Evolutionary conservation across 2,888 invertebrate genomes (phyloP), one percentile per base, ranked within the genome.

Genomic region (Synergus gifuensis): DNA sequence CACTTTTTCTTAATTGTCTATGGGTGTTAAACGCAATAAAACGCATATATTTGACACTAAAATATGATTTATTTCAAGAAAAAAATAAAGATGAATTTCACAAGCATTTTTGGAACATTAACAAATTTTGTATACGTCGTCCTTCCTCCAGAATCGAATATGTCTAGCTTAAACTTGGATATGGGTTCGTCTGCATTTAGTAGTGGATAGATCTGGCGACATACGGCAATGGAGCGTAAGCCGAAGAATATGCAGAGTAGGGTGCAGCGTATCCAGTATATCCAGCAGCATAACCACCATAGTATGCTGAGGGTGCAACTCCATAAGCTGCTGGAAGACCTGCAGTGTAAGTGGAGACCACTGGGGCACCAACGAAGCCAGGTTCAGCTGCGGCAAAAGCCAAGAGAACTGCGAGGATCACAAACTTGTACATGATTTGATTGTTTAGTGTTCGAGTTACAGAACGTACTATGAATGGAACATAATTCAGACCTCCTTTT

Each of bases 321-420:
- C 77, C 79, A 12, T 73, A 85, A 60, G 86, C 83, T 14, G 90
- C 77, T 36, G 90, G 86, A 12, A 91, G 90, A 4, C 80, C 78
- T 18, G 79, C 64, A 14, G 44, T 14, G 79, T 9, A 83, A 81
- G 46, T 89, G n/a, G 85, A 83, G n/a, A 81, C 77, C 82, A 92
- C 89, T 64, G 92, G 85, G 36, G 81, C 76, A 36, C 82, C 81
- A 22, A 81, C 83, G 60, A 86, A 84, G 82, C 18, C 84, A 28
- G 92, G 92, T 82, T 89, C 92, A 87, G 94, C 93, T n/a, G 93
- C 89, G 76, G 87, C 88, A 81, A 93, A 89, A 83, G 93, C 88
- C 67, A 87, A 84, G 62, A 87, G 80, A 49, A 84, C 86, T 81
- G 86, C 76, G n/a, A 88, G 79, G 76, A 82, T 83, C 36, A 79